phyloP scores from a whole-genome alignment of 2,113 vertebrate species.

The Acanthochromis polyacanthus region DNA sequence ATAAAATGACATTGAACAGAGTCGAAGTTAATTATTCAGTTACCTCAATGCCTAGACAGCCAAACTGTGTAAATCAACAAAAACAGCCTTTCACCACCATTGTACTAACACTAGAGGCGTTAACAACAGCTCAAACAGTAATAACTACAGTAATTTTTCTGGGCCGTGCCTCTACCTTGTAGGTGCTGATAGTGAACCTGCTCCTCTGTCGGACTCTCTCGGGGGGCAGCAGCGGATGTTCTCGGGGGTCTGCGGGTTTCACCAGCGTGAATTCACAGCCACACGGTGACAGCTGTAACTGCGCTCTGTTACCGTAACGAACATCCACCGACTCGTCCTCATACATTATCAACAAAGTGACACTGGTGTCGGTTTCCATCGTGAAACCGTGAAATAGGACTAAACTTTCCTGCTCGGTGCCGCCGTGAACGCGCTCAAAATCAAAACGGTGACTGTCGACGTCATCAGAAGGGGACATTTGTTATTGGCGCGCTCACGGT shows the following conservation, averaged over 20 bases:
- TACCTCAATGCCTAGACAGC: not conserved
- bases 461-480: conserved; percentile 29
- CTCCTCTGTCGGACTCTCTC: conserved; percentile 86
- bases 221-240: conserved; percentile 81
- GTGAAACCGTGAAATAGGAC: accelerated
- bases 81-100: no score
- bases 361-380: conserved; percentile 51
- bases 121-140: no score
- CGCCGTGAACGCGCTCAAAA: conserved; percentile 13
- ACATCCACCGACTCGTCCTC: conserved; percentile 89
- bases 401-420: no score
- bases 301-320: conserved; percentile 79
- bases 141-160: no score
- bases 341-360: conserved; percentile 85
- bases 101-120: no score
- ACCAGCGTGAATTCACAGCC: conserved; percentile 88
- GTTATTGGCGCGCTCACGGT: not conserved
- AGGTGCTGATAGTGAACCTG: conserved; percentile 87
- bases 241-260: conserved; percentile 64
- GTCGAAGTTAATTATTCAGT: no score
- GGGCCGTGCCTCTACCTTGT: conserved; percentile 78
- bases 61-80: not conserved
- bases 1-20: not conserved
- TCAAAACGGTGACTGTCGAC: conserved; percentile 37
- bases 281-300: conserved; percentile 89